Conservation (phyloP, 2,888 invertebrate species). For the Monopis laevigella region DNA sequence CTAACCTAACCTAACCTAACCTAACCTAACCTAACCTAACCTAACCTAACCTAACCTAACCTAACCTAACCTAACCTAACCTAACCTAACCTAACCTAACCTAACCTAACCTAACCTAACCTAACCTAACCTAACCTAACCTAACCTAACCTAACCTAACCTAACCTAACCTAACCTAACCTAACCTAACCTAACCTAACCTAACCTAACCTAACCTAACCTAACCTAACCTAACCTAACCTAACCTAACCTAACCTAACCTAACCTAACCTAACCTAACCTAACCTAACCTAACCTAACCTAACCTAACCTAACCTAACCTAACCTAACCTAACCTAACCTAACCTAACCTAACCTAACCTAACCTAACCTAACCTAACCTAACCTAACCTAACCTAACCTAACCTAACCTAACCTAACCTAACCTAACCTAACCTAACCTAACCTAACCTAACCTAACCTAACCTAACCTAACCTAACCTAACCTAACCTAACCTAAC, state of each 20-base stretch:
- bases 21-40: slow-evolving; percentile 21
- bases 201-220: slow-evolving; percentile 17
- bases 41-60: slow-evolving; percentile 23
- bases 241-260: slow-evolving; percentile 12
- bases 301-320: slow-evolving; percentile 12
- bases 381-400: slow-evolving; percentile 15
- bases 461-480: slow-evolving; percentile 15
- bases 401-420: slow-evolving; percentile 13
- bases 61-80: slow-evolving; percentile 21
- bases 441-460: slow-evolving; percentile 13
- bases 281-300: slow-evolving; percentile 14
- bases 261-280: slow-evolving; percentile 12
- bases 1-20: slow-evolving; percentile 20
- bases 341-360: slow-evolving; percentile 13
- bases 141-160: slow-evolving; percentile 15
- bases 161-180: slow-evolving; percentile 16
- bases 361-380: slow-evolving; percentile 15
- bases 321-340: slow-evolving; percentile 9
- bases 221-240: slow-evolving; percentile 15
- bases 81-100: slow-evolving; percentile 20
- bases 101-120: slow-evolving; percentile 18
- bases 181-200: slow-evolving; percentile 16
- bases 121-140: slow-evolving; percentile 13
- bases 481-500: slow-evolving; percentile 15
- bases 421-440: slow-evolving; percentile 2